A percentile compares a stretch with the other conserved stretches of the same genome.
Conservation (phyloP, 2,888 invertebrate genomes). For the Aspidiotus destructor region DNA sequence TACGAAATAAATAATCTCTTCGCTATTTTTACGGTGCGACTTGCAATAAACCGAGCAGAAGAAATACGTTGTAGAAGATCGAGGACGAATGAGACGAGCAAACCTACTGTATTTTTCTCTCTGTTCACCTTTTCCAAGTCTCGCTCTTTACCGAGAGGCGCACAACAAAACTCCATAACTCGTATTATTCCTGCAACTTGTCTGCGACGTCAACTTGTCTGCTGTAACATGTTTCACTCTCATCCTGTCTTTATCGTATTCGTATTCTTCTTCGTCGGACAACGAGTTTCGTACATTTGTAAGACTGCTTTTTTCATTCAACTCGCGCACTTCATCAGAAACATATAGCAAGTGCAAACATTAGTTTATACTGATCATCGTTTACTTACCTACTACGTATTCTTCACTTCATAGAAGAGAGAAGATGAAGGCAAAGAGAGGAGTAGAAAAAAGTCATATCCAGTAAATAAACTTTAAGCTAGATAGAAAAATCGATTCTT, state of each 20-base stretch:
- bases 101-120: constrained; percentile 23
- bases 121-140: background rate
- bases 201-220: constrained; percentile 32
- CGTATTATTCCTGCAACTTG: constrained; percentile 30
- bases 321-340: constrained; percentile 12
- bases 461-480: no score
- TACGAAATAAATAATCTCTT: constrained; percentile 18
- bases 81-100: constrained; percentile 23
- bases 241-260: background rate
- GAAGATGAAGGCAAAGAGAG: no score
- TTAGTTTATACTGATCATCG: background rate
- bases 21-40: background rate
- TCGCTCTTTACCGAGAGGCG: no score
- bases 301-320: constrained; percentile 8
- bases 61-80: constrained; percentile 18
- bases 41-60: constrained; percentile 28
- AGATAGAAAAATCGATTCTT: no score
- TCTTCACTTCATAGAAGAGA: no score
- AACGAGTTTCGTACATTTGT: no score
- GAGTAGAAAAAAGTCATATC: no score
- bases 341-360: constrained; percentile 29
- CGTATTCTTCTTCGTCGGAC: constrained; percentile 1
- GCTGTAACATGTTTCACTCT: constrained; percentile 24
- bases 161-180: constrained; percentile 8
- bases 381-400: no score